A percentile compares a stretch with the other conserved stretches of the same genome.
Conservation (phyloP, 2,797 vertebrate genomes). For the Hippoglossus hippoglossus region DNA sequence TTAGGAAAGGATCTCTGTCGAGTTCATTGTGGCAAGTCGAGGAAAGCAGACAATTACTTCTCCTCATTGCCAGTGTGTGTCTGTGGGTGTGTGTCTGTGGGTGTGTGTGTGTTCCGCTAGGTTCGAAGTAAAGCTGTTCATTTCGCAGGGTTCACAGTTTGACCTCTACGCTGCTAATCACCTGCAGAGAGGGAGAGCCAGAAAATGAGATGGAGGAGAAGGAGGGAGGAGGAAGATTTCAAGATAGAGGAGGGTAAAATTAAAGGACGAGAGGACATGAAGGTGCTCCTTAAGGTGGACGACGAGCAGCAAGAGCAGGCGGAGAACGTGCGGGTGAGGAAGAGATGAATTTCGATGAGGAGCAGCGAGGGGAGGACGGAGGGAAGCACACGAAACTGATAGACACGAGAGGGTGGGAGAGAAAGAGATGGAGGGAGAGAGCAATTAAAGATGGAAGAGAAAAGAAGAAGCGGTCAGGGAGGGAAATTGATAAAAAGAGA, state of each 20-base stretch:
- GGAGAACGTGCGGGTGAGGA: slow-evolving; percentile 29
- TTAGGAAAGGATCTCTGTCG: slow-evolving; percentile 1
- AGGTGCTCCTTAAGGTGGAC: slow-evolving; percentile 39
- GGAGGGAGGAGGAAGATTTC: slow-evolving; percentile 35
- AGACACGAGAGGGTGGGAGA: slow-evolving; percentile 26
- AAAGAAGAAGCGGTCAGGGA: slow-evolving; percentile 25
- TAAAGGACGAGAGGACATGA: slow-evolving; percentile 29
- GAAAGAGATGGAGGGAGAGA: slow-evolving; percentile 15
- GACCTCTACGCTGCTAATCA: slow-evolving; percentile 66
- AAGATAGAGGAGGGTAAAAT: slow-evolving; percentile 18
- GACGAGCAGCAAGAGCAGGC: slow-evolving; percentile 17
- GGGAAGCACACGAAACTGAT: slow-evolving; percentile 32
- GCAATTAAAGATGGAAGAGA: slow-evolving; percentile 54
- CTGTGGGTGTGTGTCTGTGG: background rate
- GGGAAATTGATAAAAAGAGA: slow-evolving; percentile 43
- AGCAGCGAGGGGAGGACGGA: slow-evolving; percentile 7
- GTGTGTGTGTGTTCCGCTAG: slow-evolving; percentile 9
- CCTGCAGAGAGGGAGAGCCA: slow-evolving; percentile 33
- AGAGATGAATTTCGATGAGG: slow-evolving; percentile 31
- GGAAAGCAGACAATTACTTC: slow-evolving; percentile 32
- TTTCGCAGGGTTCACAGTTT: slow-evolving; percentile 55
- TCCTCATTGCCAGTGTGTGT: slow-evolving; percentile 2
- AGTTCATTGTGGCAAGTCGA: slow-evolving; percentile 28
- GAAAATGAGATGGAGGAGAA: slow-evolving; percentile 41
- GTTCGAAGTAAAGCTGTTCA: slow-evolving; percentile 51